phyloP scores from a whole-genome alignment of 2,888 invertebrate species.

The Andrena haemorrhoa region DNA sequence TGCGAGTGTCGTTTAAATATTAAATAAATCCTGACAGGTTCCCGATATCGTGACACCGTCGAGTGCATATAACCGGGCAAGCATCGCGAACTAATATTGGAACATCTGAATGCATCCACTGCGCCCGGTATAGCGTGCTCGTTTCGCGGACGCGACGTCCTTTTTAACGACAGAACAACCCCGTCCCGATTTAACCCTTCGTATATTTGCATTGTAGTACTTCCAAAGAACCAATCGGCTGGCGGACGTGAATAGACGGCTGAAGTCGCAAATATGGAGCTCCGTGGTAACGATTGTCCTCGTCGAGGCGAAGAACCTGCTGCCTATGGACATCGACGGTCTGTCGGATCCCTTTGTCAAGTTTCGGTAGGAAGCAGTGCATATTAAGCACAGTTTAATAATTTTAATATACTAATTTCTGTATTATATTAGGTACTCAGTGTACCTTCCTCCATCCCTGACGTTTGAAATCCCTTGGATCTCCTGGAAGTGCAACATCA shows the following conservation, averaged over 20 bases:
- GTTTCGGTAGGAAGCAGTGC: conserved; percentile 90
- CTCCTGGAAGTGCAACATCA: no score
- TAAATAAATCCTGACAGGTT: neutral
- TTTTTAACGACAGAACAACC: neutral
- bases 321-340: conserved; percentile 94
- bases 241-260: conserved; percentile 92
- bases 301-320: conserved; percentile 96
- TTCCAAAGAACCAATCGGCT: conserved; percentile 91
- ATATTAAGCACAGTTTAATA: no score
- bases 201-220: conserved; percentile 87
- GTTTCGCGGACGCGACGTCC: neutral
- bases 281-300: conserved; percentile 98
- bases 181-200: conserved; percentile 13
- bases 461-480: no score
- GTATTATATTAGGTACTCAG: no score
- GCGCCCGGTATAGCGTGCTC: neutral
- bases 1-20: neutral
- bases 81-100: neutral
- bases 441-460: no score
- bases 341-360: conserved; percentile 97
- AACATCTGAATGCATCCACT: neutral
- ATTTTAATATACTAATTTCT: no score
- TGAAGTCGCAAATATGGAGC: conserved; percentile 98
- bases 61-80: conserved; percentile 5
- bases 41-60: neutral